Percentiles rank a stretch among this genome's conserved stretches.
Conservation (phyloP, 2,113 vertebrate species). For the Alouatta palliata region DNA sequence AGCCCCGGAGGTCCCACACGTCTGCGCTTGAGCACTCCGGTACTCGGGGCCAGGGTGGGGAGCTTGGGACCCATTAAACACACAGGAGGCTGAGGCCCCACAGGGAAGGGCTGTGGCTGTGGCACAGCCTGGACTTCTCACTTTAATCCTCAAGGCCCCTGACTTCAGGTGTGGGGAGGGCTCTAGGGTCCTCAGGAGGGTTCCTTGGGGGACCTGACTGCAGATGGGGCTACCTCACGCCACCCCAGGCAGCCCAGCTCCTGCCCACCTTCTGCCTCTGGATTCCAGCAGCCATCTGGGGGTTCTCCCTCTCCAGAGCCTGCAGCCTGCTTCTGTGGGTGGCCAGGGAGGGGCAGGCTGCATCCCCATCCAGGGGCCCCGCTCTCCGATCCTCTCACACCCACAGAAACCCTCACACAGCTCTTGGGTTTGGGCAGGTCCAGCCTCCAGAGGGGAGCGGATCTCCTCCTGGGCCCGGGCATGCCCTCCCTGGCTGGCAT, state of each 20-base stretch:
- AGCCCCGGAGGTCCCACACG: not conserved
- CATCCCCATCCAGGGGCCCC: not conserved
- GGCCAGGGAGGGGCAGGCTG: not conserved
- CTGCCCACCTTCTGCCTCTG: constrained; percentile 69
- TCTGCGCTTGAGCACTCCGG: not conserved
- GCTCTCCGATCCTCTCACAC: not conserved
- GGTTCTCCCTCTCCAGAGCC: constrained; percentile 62
- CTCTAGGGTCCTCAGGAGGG: not conserved
- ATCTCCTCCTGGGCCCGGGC: not conserved
- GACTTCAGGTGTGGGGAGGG: not conserved
- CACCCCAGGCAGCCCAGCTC: not conserved
- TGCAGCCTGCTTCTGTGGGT: constrained; percentile 66
- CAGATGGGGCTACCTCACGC: not conserved
- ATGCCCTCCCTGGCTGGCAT: not conserved
- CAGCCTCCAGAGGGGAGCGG: not conserved
- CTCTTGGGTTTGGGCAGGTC: not conserved
- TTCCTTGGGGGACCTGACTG: not conserved
- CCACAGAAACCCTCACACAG: not conserved
- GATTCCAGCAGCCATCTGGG: constrained; percentile 55
- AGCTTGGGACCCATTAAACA: not conserved
- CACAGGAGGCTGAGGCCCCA: not conserved
- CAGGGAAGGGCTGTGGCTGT: not conserved
- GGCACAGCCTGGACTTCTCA: no score
- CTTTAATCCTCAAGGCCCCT: not conserved
- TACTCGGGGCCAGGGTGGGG: not conserved